A percentile compares a stretch with the other conserved stretches of the same genome.
Evolutionary conservation across 2,888 invertebrate genomes (phyloP).

Genomic region (Temnothorax unifasciatus): DNA sequence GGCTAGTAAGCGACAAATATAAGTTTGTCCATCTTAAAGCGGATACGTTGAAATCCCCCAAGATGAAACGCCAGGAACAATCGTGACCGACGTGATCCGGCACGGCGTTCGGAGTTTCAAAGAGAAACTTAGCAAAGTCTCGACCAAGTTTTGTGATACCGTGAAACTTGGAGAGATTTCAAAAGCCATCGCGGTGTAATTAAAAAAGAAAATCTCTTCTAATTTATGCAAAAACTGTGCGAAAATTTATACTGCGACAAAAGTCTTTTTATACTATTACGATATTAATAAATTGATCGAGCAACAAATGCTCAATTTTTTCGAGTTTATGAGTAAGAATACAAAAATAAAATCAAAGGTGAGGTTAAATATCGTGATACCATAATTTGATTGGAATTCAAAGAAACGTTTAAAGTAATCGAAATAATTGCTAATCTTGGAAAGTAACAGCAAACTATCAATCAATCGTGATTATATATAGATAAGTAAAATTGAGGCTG

Average conservation of each 20-base stretch:
- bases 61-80: constrained; percentile 52
- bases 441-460: background rate
- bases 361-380: background rate
- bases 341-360: background rate
- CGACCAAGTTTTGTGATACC: constrained; percentile 58
- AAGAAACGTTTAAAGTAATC: background rate
- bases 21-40: constrained; percentile 51
- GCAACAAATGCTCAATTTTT: background rate
- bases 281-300: background rate
- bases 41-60: constrained; percentile 12
- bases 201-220: constrained; percentile 18
- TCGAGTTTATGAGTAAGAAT: background rate
- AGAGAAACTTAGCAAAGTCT: constrained; percentile 53
- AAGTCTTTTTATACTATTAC: constrained; percentile 6
- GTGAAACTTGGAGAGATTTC: constrained; percentile 9
- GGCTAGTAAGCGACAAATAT: constrained; percentile 19
- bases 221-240: background rate
- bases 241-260: background rate
- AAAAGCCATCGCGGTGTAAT: constrained; percentile 30
- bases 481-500: constrained; percentile 29
- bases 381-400: background rate
- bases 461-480: constrained; percentile 8
- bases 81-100: constrained; percentile 38
- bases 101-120: constrained; percentile 46
- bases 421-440: constrained; percentile 23